Evolutionary conservation across 2,888 invertebrate genomes (phyloP).

Genomic region (Odontomyia ornata): DNA sequence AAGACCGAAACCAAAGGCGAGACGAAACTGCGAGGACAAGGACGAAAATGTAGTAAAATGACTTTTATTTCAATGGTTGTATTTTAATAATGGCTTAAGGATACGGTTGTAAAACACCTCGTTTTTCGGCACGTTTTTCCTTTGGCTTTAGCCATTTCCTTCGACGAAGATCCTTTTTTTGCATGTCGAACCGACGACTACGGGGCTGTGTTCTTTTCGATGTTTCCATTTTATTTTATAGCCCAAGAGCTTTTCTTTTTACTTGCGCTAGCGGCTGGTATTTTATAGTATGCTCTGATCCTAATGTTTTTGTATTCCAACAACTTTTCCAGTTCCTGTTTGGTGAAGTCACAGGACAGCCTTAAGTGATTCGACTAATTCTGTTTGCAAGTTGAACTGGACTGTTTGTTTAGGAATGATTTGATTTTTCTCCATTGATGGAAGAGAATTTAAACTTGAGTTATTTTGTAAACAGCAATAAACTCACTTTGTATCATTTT

Average conservation of each 20-base stretch:
- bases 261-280: neutral
- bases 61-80: constrained; percentile 39
- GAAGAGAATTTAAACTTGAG: neutral
- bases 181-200: neutral
- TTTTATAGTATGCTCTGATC: constrained; percentile 12
- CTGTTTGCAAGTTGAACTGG: no score
- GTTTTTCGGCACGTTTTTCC: constrained; percentile 43
- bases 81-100: constrained; percentile 45
- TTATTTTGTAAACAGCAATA: no score
- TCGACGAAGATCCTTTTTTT: constrained; percentile 29
- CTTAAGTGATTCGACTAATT: no score
- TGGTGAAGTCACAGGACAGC: no score
- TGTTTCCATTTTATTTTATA: constrained; percentile 39
- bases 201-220: constrained; percentile 23
- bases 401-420: no score
- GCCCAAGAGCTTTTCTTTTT: constrained; percentile 9
- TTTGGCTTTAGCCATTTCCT: constrained; percentile 18
- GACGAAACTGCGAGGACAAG: neutral
- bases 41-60: constrained; percentile 1
- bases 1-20: neutral
- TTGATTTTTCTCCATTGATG: neutral
- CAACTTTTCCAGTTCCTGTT: neutral
- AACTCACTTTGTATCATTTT: no score
- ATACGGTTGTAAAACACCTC: constrained; percentile 49
- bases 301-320: neutral